Base-by-base conservation (phyloP, 2,797 vertebrate species). In the Clarias pachynema region DNA sequence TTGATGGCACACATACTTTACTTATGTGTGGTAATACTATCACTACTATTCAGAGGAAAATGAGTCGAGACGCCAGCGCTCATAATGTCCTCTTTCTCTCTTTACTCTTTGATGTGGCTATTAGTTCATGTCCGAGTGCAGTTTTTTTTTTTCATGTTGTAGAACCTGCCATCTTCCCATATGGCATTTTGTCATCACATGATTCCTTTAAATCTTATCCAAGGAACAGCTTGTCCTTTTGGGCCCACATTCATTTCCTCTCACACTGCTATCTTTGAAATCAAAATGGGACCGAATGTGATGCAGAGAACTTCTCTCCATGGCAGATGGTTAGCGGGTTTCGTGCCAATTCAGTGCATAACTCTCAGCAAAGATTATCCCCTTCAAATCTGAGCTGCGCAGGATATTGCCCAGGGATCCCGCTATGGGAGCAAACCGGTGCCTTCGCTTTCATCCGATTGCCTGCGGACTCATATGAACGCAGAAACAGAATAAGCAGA, bases 251-350 rank as follows among this genome's bases (percentile, higher is more conserved):
- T 92, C 85, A 84, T 90, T 88, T 90, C 89, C 91, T 91, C 86
- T 89, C 90, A 77, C 40, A 57, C 85, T 86, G 89, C 90, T 89
- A 87, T 89, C 89, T 87, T 89, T 91, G 91, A 92, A 86, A 79
- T 87, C 81, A 79, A 86, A 89, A 88, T 83, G 83, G 60, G 79
- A 29, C 86, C 59, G 53, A 81, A 85, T 74, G 79, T 74, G 62
- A 88, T 80, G 82, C 89, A 84, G 88, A 85, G 88, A 77, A 81
- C 66, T 90, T 60, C 81, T 86, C 86, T 89, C 87, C 86, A 53
- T 85, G 90, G 87, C 93, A 95, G 93, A 93, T 93, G 93, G 92
- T 80, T 84, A 83, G 63, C 90, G 75, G 77, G 86, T 87, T 53
- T 70, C 81, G 70, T 91, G 88, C 88, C 86, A 90, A 86, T n/a